A percentile compares a stretch with the other conserved stretches of the same genome.
These are phyloP conservation scores for Melieria omissa DNA, from an alignment of 2,888 invertebrate species.

Conservation along the genomic window DNA sequence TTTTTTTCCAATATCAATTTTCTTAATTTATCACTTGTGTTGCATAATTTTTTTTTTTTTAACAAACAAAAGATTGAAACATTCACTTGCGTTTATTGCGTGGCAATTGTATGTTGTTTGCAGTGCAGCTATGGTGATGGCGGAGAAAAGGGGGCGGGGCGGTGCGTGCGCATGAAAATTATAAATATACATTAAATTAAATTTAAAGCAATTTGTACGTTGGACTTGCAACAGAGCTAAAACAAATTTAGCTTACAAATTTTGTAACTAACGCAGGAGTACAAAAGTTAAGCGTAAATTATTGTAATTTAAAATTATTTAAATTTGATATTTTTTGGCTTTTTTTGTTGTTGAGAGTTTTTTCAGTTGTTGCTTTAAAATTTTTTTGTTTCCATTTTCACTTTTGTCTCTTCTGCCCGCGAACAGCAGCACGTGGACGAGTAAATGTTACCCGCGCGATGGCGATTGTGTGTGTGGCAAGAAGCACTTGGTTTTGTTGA, in stretches of 20 bases:
- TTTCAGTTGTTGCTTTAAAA: constrained; percentile 37
- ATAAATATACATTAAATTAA: constrained; percentile 13
- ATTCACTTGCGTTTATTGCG: background rate
- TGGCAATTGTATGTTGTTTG: no score
- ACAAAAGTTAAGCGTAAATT: constrained; percentile 36
- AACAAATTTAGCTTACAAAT: constrained; percentile 21
- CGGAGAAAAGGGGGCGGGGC: no score
- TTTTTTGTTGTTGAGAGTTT: constrained; percentile 40
- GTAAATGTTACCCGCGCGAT: constrained; percentile 33
- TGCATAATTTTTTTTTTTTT: constrained; percentile 26
- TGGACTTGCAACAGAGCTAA: constrained; percentile 29
- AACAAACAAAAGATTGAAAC: constrained; percentile 25
- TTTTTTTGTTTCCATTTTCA: constrained; percentile 29
- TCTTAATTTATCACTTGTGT: constrained; percentile 29
- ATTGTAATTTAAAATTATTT: constrained; percentile 41
- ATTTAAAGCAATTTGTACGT: constrained; percentile 38
- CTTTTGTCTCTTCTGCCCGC: constrained; percentile 36
- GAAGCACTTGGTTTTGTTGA: background rate
- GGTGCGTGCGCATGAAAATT: background rate
- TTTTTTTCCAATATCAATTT: constrained; percentile 8
- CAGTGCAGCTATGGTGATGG: no score
- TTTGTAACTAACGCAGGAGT: constrained; percentile 26
- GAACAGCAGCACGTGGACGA: constrained; percentile 12
- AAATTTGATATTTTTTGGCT: constrained; percentile 28
- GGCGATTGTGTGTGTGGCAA: background rate